Percentiles rank a stretch among this genome's conserved stretches.
Evolutionary conservation across 2,888 invertebrate species (phyloP).

Genomic region (Cartodere bifasciata): DNA sequence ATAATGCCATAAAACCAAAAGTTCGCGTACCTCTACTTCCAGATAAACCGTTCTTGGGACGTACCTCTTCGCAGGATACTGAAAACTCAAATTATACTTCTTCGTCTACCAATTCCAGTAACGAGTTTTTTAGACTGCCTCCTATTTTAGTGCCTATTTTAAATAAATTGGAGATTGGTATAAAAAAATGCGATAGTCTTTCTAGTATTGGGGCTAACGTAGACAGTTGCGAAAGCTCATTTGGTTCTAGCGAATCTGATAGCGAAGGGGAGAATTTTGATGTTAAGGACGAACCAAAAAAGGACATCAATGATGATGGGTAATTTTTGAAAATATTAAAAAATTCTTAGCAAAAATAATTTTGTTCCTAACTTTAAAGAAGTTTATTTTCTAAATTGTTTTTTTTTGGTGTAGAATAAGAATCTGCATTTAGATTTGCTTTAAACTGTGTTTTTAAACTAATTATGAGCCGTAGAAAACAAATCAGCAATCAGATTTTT

Average conservation of each 20-base stretch:
- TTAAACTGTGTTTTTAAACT: no score
- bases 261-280: conserved; percentile 10
- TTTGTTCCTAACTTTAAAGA: no score
- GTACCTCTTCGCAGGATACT: conserved; percentile 44
- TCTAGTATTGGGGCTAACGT: conserved; percentile 60
- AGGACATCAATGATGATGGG: conserved; percentile 5
- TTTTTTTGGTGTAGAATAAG: no score
- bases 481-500: no score
- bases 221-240: conserved; percentile 41
- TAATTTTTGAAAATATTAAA: no score
- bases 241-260: conserved; percentile 30
- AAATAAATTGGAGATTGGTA: conserved; percentile 39
- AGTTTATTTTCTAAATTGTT: no score
- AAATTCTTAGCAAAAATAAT: no score
- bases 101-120: conserved; percentile 37
- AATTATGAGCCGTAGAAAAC: no score
- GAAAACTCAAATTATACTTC: conserved; percentile 48
- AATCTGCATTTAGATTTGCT: no score
- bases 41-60: no score
- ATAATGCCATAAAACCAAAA: conserved; percentile 13
- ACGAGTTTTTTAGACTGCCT: conserved; percentile 50
- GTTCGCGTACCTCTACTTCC: conserved; percentile 32
- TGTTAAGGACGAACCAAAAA: conserved; percentile 12
- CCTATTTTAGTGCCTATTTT: conserved; percentile 60
- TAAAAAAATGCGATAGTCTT: conserved; percentile 43